phyloP scores from a whole-genome alignment of 2,113 vertebrate species.

The Pangasianodon hypophthalmus region DNA sequence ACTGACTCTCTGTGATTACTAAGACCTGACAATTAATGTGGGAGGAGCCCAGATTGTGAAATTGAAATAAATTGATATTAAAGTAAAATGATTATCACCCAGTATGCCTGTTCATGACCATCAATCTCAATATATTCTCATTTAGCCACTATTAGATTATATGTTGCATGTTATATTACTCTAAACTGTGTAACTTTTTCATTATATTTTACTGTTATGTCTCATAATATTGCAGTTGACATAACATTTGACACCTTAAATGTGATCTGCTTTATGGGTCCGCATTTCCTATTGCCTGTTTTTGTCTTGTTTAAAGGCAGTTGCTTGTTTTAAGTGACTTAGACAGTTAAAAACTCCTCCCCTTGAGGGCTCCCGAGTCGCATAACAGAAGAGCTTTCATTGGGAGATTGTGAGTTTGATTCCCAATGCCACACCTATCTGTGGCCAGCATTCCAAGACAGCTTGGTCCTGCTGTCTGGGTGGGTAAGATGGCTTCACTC shows the following conservation, averaged over 20 bases:
- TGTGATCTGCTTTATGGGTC: background rate
- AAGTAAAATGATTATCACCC: no score
- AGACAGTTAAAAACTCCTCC: background rate
- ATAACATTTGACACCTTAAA: background rate
- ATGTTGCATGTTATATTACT: no score
- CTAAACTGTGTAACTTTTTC: no score
- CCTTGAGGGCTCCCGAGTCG: background rate
- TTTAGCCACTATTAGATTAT: no score
- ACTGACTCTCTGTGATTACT: no score
- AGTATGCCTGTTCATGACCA: no score
- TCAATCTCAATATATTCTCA: no score
- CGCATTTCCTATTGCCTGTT: background rate
- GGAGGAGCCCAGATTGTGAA: no score
- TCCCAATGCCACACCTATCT: background rate
- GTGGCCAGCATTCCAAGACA: background rate
- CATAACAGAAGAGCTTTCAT: background rate
- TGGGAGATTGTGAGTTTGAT: background rate
- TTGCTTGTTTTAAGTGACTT: background rate
- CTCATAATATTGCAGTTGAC: background rate
- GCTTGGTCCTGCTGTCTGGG: background rate
- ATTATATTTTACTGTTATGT: background rate
- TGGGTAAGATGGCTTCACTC: background rate
- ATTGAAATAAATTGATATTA: no score
- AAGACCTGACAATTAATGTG: no score
- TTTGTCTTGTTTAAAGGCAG: background rate